These are phyloP conservation scores for Leguminivora glycinivorella DNA, from an alignment of 1,140 invertebrate genomes.

Conservation along the genomic window DNA sequence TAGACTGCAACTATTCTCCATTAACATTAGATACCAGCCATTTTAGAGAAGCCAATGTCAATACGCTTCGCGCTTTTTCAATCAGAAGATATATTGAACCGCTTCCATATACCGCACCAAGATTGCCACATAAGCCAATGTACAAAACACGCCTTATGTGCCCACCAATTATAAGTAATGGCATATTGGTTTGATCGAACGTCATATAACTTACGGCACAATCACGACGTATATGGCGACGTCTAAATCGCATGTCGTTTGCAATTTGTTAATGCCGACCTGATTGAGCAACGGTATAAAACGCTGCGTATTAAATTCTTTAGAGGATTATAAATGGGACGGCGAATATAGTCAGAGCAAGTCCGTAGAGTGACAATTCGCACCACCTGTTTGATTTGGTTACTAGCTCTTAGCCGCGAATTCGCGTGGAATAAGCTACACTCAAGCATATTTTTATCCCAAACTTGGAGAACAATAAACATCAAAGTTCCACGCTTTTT, in stretches of 20 bases:
- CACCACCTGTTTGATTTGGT: neutral
- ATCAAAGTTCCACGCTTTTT: too few relatives aligned
- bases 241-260: constrained; percentile 25
- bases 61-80: neutral
- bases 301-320: constrained; percentile 14
- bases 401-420: too few relatives aligned
- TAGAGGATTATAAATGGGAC: neutral
- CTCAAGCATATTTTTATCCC: too few relatives aligned
- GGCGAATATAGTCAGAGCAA: neutral
- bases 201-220: constrained; percentile 22
- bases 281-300: constrained; percentile 10
- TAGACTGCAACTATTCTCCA: too few relatives aligned
- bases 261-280: constrained; percentile 23
- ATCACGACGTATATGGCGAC: constrained; percentile 14
- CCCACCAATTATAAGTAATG: constrained; percentile 23
- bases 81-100: neutral
- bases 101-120: neutral
- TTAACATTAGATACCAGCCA: too few relatives aligned
- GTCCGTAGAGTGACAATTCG: neutral
- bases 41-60: neutral
- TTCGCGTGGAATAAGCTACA: too few relatives aligned
- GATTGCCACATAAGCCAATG: constrained; percentile 2
- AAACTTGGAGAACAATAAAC: too few relatives aligned
- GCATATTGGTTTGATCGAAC: constrained; percentile 22
- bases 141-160: constrained; percentile 18